Percentiles rank a stretch among this genome's conserved stretches.
Evolutionary conservation across 2,888 invertebrate genomes (phyloP).

Genomic region (Nudaria mundana): DNA sequence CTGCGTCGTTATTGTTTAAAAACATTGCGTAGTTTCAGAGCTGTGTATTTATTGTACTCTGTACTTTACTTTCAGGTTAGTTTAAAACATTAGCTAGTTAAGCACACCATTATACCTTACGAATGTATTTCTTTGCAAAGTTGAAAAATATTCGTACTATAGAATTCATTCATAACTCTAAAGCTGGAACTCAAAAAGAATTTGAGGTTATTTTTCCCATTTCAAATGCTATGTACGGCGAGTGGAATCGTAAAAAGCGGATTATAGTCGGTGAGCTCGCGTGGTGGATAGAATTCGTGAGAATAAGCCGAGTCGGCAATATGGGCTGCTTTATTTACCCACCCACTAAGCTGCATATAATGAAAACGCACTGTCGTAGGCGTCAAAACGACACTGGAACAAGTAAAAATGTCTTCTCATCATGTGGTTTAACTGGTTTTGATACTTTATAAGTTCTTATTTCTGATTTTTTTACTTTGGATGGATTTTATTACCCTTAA

Average conservation of each 20-base stretch:
- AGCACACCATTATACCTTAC: too few species aligned
- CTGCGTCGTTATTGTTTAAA: too few species aligned
- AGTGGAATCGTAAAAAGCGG: slow-evolving; percentile 79
- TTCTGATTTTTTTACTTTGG: too few species aligned
- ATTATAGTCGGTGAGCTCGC: slow-evolving; percentile 68
- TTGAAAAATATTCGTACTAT: slow-evolving; percentile 31
- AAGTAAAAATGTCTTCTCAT: slow-evolving; percentile 56
- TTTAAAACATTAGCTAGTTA: too few species aligned
- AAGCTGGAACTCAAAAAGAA: slow-evolving; percentile 61
- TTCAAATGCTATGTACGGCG: slow-evolving; percentile 73
- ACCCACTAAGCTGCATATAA: slow-evolving; percentile 80
- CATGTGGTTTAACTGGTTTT: slow-evolving; percentile 31
- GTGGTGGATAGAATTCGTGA: slow-evolving; percentile 71
- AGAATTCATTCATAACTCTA: slow-evolving; percentile 63
- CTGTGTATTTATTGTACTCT: too few species aligned
- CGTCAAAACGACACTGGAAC: slow-evolving; percentile 63
- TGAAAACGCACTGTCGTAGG: slow-evolving; percentile 79
- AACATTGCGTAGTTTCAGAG: too few species aligned
- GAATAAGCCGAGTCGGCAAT: slow-evolving; percentile 73
- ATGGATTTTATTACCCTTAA: too few species aligned
- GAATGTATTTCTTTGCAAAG: too few species aligned
- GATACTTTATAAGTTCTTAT: slow-evolving; percentile 38
- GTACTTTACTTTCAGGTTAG: too few species aligned
- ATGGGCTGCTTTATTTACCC: slow-evolving; percentile 77
- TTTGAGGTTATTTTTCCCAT: slow-evolving; percentile 76